Evolutionary conservation across 2,888 invertebrate species (phyloP).

Genomic region (Portevinia maculata): DNA sequence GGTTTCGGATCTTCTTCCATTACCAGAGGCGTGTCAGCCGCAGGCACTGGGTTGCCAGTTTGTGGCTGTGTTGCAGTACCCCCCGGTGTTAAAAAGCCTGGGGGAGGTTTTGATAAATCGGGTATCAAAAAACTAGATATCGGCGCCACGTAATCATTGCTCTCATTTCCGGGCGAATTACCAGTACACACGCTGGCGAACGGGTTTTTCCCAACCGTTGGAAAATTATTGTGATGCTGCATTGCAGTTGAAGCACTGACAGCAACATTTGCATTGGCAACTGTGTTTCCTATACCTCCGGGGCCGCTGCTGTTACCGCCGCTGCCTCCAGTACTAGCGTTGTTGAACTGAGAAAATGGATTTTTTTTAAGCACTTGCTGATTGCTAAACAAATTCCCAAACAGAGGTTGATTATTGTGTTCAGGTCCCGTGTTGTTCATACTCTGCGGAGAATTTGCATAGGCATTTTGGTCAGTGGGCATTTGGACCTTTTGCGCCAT

Average conservation of each 20-base stretch:
- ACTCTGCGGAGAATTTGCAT: constrained; percentile 35
- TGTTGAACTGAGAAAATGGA: constrained; percentile 61
- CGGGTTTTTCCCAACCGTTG: constrained; percentile 41
- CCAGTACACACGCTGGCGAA: constrained; percentile 33
- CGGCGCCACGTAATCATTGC: constrained; percentile 79
- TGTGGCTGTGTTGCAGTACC: constrained; percentile 69
- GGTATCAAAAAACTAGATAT: constrained; percentile 87
- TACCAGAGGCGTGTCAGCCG: constrained; percentile 77
- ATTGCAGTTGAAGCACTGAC: constrained; percentile 25
- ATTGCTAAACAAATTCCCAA: constrained; percentile 48
- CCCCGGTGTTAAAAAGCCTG: constrained; percentile 86
- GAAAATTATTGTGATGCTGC: constrained; percentile 59
- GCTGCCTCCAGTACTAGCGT: constrained; percentile 82
- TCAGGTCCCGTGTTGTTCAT: constrained; percentile 57
- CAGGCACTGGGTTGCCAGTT: constrained; percentile 6
- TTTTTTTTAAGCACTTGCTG: constrained; percentile 56
- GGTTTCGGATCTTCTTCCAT: constrained; percentile 91
- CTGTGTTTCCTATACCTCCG: constrained; percentile 81
- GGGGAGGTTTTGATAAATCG: constrained; percentile 94
- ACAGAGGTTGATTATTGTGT: constrained; percentile 66
- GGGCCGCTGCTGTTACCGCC: constrained; percentile 82
- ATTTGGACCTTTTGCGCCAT: constrained; percentile 82
- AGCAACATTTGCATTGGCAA: constrained; percentile 23
- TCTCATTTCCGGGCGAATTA: constrained; percentile 44
- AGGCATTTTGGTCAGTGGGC: constrained; percentile 76